Conservation (phyloP, 1,140 invertebrate species). For the Hylaeus volcanicus region DNA sequence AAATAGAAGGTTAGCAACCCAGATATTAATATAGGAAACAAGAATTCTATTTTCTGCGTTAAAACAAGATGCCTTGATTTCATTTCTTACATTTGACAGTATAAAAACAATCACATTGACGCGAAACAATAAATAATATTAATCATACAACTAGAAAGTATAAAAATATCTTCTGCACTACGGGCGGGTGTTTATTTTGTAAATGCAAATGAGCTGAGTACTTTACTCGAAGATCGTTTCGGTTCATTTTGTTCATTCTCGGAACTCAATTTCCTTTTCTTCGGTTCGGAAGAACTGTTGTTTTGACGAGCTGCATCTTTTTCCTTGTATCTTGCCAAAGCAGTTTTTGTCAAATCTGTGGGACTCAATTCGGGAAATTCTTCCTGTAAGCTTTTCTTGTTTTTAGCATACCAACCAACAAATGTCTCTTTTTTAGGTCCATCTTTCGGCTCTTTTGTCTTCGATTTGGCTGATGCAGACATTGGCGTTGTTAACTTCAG, state of each 20-base stretch:
- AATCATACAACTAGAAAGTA: constrained; percentile 25
- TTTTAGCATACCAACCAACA: constrained; percentile 82
- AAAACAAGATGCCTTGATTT: neutral
- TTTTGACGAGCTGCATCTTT: constrained; percentile 18
- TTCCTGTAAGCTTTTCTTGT: constrained; percentile 80
- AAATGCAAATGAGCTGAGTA: constrained; percentile 62
- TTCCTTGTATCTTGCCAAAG: constrained; percentile 81
- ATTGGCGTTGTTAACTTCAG: constrained; percentile 51
- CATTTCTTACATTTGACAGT: neutral
- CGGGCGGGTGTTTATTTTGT: constrained; percentile 48
- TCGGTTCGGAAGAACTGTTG: constrained; percentile 17
- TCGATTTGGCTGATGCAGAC: constrained; percentile 43
- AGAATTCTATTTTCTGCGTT: neutral
- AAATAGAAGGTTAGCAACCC: no score
- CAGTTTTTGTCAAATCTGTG: constrained; percentile 81
- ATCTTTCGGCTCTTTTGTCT: constrained; percentile 26
- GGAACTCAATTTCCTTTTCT: constrained; percentile 71
- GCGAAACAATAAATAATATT: constrained; percentile 33
- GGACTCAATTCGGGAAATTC: constrained; percentile 81
- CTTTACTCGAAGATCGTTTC: constrained; percentile 61
- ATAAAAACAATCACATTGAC: neutral
- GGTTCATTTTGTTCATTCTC: constrained; percentile 49
- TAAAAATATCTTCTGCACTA: constrained; percentile 9
- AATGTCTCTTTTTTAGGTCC: constrained; percentile 77
- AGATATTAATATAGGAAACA: no score